Percentiles rank a stretch among this genome's conserved stretches.
These are phyloP conservation scores for Leptonema lineaticorne DNA, from an alignment of 1,140 invertebrate species.

Conservation along the genomic window DNA sequence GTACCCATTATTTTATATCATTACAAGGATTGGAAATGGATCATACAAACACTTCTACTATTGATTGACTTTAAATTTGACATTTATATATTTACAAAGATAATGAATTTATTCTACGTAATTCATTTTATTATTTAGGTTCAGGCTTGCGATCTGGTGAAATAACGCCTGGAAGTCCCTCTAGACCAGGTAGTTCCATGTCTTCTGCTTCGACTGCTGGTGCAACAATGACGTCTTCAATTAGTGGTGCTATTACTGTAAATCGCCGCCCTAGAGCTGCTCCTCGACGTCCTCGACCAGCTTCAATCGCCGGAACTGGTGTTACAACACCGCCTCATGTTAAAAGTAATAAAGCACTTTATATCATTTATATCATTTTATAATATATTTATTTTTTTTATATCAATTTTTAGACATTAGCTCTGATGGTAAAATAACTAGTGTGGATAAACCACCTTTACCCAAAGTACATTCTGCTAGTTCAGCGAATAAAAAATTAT, in stretches of 20 bases:
- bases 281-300: conserved; percentile 71
- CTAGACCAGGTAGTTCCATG: conserved; percentile 80
- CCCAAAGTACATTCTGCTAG: conserved; percentile 37
- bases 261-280: conserved; percentile 61
- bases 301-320: conserved; percentile 83
- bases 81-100: no score
- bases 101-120: no score
- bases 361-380: not conserved
- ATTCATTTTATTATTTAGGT: no score
- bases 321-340: conserved; percentile 59
- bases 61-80: no score
- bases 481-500: conserved; percentile 18
- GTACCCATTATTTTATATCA: no score
- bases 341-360: conserved; percentile 30
- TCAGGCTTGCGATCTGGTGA: conserved; percentile 68
- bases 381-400: not conserved
- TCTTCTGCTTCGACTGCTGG: conserved; percentile 52
- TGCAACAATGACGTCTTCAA: conserved; percentile 35
- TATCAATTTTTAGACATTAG: conserved; percentile 30
- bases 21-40: no score
- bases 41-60: no score
- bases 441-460: conserved; percentile 40
- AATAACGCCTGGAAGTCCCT: conserved; percentile 69
- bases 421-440: conserved; percentile 34
- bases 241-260: conserved; percentile 52